A percentile compares a stretch with the other conserved stretches of the same genome.
These are phyloP conservation scores for Thereva unica DNA, from an alignment of 2,888 invertebrate genomes.

Conservation along the genomic window DNA sequence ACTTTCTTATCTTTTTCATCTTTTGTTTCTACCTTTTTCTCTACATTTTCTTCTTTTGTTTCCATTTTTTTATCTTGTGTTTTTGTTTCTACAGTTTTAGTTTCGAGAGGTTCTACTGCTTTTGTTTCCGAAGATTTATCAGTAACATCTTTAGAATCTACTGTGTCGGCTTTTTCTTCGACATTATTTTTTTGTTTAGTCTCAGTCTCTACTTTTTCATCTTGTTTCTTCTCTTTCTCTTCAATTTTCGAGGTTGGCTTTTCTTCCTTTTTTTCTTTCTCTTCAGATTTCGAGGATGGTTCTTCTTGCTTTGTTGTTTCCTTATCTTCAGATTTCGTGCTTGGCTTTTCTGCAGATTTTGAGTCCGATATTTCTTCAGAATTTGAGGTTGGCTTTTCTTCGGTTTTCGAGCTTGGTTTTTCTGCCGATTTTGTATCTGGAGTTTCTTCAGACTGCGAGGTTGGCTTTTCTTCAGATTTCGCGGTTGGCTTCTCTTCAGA, in stretches of 20 bases:
- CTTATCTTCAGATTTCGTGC: background rate
- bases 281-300: conserved; percentile 22
- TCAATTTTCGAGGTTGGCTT: background rate
- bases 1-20: background rate
- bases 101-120: background rate
- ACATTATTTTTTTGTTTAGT: too few relatives aligned
- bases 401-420: conserved; percentile 29
- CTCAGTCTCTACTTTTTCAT: too few relatives aligned
- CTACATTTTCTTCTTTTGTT: background rate
- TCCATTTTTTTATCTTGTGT: too few relatives aligned
- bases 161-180: too few relatives aligned
- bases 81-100: conserved; percentile 43
- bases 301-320: conserved; percentile 8
- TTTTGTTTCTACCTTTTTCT: background rate
- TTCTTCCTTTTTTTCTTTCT: background rate
- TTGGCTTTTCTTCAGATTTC: background rate
- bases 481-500: background rate
- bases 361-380: conserved; percentile 33
- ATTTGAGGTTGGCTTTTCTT: conserved; percentile 42
- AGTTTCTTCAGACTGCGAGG: background rate
- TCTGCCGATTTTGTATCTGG: background rate
- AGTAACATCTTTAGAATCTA: too few relatives aligned
- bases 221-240: too few relatives aligned
- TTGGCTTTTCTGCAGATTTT: conserved; percentile 1
- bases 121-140: background rate